Base-by-base conservation (phyloP, 2,797 vertebrate genomes). In the Sus cebifrons region DNA sequence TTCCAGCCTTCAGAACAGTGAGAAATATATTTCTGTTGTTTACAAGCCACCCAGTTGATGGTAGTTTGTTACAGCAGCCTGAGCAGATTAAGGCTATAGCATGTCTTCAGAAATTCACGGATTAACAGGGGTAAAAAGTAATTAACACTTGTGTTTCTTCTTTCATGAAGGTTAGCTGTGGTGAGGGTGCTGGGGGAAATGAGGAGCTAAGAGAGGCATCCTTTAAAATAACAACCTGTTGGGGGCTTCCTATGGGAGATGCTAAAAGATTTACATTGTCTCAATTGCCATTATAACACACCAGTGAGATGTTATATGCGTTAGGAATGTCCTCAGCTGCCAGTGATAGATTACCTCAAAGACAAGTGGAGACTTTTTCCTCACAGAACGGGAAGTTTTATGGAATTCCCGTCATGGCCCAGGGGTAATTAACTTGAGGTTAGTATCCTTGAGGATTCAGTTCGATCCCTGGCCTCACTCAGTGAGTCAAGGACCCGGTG, bases 161-260 rank as follows among this genome's bases (percentile, higher is more conserved):
- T 18, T 12, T 94, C 78, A 60, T 44, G 40, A 89, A 88, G 54
- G 8, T 89, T 62, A 71, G 25, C 64, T 49, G 15, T 36, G 9
- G 36, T n/a, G 27, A 36, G 44, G 18, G 23, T 81, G 1, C 32
- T 56, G 6, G 9, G 44, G 36, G 25, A 27, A 81, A 52, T 25
- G 29, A 77, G 27, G 54, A 14, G 2, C 13, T 29, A 70, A 54
- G n/a, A 27, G 20, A 86, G 49, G 75, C 6, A 49, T 44, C 40
- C 10, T 86, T 91, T 67, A 40, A 90, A 94, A 74, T 6, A 54
- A 27, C 21, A 89, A 75, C 58, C 74, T 97, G 25, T n/a, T 84
- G 15, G 64, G 32, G 60, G 5, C 32, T 81, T 83, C 11, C 60
- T 62, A 52, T 74, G 29, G 15, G 40, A 82, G 62, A 82, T 36